phyloP scores from a whole-genome alignment of 2,888 invertebrate species.

The Listrodromus nycthemerus region DNA sequence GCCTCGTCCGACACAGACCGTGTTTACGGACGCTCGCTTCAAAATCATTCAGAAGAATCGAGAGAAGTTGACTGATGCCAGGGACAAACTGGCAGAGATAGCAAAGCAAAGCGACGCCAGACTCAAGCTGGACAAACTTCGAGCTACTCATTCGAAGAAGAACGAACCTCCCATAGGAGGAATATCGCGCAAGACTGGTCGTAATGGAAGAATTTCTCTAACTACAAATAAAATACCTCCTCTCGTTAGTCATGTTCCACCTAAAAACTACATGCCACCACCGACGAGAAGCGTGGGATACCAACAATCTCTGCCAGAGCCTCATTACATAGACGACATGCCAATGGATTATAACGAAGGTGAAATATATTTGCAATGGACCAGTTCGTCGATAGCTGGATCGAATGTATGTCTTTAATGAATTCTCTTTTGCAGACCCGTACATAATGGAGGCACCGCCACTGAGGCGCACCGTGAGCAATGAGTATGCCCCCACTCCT shows the following conservation, averaged over 20 bases:
- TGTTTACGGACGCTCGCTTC: conserved; percentile 89
- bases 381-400: background rate
- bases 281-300: conserved; percentile 75
- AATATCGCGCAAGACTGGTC: conserved; percentile 85
- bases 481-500: conserved; percentile 81
- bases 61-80: conserved; percentile 91
- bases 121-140: conserved; percentile 88
- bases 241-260: conserved; percentile 44
- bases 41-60: conserved; percentile 93
- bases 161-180: conserved; percentile 83
- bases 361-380: conserved; percentile 52
- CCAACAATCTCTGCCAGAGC: conserved; percentile 74
- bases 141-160: conserved; percentile 83
- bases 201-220: conserved; percentile 86
- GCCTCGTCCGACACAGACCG: conserved; percentile 54
- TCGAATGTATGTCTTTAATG: background rate
- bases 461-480: conserved; percentile 81
- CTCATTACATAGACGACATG: conserved; percentile 76
- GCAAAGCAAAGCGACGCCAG: conserved; percentile 91
- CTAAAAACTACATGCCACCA: conserved; percentile 67
- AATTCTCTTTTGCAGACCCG: conserved; percentile 62
- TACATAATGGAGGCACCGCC: conserved; percentile 78
- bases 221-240: conserved; percentile 84
- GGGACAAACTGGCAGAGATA: conserved; percentile 91
- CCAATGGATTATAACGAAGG: conserved; percentile 78